Conservation (phyloP, 2,888 invertebrate species). For the Caenorhabditis sp. region DNA sequence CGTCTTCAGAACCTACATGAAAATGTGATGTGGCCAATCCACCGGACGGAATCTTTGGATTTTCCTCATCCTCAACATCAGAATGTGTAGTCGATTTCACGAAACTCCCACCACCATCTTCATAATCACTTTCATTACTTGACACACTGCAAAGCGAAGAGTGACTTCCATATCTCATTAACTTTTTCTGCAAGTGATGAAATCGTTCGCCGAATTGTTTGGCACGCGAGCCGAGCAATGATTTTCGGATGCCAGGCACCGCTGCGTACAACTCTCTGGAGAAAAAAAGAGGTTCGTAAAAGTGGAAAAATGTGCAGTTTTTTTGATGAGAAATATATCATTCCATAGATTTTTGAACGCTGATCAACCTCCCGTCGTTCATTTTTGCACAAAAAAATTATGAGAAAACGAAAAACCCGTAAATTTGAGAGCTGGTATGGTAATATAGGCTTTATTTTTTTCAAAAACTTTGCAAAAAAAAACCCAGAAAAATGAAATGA, state of each 20-base stretch:
- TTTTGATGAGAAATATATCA: no score
- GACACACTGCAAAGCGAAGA: constrained; percentile 28
- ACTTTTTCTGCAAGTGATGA: constrained; percentile 49
- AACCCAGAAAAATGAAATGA: no score
- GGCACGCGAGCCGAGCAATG: constrained; percentile 67
- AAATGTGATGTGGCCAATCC: constrained; percentile 64
- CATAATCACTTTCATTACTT: constrained; percentile 40
- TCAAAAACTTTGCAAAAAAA: no score
- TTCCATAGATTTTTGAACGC: no score
- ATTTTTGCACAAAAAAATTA: no score
- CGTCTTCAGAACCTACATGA: constrained; percentile 29
- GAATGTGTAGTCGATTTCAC: constrained; percentile 3
- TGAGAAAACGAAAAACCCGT: no score
- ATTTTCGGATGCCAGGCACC: constrained; percentile 69
- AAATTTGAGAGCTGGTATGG: no score
- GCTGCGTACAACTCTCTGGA: constrained; percentile 70
- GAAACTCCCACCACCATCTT: constrained; percentile 27
- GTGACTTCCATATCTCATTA: constrained; percentile 21
- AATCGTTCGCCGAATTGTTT: constrained; percentile 69
- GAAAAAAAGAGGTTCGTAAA: no score
- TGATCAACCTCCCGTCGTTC: no score
- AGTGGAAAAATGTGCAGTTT: no score
- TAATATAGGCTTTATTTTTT: no score
- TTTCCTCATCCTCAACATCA: constrained; percentile 43
- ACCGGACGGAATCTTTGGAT: constrained; percentile 40